Percentiles rank a stretch among this genome's conserved stretches.
Evolutionary conservation across 1,140 invertebrate genomes (phyloP).

Genomic region (Drosophila triauraria): DNA sequence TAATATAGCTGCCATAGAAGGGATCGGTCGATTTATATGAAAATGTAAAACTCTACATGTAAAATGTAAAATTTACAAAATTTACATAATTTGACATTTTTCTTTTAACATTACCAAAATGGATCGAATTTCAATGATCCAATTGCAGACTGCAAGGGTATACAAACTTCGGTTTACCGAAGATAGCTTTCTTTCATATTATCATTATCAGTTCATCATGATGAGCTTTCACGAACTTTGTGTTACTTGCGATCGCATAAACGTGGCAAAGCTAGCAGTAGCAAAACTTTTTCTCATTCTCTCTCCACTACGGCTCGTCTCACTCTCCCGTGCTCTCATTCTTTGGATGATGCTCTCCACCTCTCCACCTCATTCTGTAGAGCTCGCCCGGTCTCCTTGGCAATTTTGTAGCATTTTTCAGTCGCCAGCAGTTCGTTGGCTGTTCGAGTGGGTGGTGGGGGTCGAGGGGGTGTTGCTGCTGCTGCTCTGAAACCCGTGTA

Average conservation of each 20-base stretch:
- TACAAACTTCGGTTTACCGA: too few relatives aligned
- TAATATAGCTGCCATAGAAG: too few relatives aligned
- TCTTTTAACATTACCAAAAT: too few relatives aligned
- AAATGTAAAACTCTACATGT: too few relatives aligned
- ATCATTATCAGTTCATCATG: background rate
- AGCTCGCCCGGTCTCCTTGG: conserved; percentile 42
- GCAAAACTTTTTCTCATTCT: conserved; percentile 59
- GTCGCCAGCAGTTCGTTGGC: conserved; percentile 72
- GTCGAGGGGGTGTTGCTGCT: conserved; percentile 9
- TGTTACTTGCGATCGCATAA: conserved; percentile 25
- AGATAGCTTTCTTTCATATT: too few relatives aligned
- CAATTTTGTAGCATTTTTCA: conserved; percentile 77
- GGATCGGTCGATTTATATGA: too few relatives aligned
- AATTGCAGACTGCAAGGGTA: too few relatives aligned
- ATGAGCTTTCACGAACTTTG: background rate
- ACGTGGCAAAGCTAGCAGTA: conserved; percentile 30
- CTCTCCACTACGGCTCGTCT: conserved; percentile 22
- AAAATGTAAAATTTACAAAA: too few relatives aligned
- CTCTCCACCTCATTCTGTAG: conserved; percentile 13
- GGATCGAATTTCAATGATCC: too few relatives aligned
- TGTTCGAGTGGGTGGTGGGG: conserved; percentile 33
- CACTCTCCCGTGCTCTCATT: conserved; percentile 29
- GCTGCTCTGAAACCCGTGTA: conserved; percentile 5
- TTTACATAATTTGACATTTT: too few relatives aligned
- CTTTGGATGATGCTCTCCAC: conserved; percentile 30